Conservation (phyloP, 2,888 invertebrate species). For the Cataglyphis albicans region DNA sequence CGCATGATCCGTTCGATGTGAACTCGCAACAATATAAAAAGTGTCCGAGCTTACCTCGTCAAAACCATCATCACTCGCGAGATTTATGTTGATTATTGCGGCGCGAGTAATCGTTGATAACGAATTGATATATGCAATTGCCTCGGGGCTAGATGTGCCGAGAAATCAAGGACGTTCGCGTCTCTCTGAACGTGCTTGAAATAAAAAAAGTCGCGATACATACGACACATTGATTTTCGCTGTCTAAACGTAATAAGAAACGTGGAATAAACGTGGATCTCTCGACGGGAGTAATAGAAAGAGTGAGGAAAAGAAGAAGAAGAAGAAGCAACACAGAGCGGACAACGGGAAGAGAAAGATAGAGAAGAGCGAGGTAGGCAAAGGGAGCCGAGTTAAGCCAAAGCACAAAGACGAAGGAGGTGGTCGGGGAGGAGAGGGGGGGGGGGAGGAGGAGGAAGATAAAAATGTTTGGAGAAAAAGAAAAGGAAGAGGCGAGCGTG, state of each 20-base stretch:
- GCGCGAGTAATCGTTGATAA: constrained; percentile 42
- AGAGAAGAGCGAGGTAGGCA: constrained; percentile 63
- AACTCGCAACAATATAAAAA: constrained; percentile 24
- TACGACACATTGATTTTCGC: constrained; percentile 56
- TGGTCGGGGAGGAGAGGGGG: constrained; percentile 29
- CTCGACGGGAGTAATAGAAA: constrained; percentile 58
- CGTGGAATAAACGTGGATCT: constrained; percentile 75
- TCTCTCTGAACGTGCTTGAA: constrained; percentile 20
- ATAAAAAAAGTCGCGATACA: constrained; percentile 51
- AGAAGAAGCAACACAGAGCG: constrained; percentile 62
- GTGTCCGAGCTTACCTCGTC: constrained; percentile 11
- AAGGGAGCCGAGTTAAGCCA: constrained; percentile 73
- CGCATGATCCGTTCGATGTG: constrained; percentile 32
- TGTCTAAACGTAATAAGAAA: constrained; percentile 80
- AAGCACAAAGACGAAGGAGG: constrained; percentile 70
- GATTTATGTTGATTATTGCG: constrained; percentile 45
- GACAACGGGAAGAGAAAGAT: constrained; percentile 57
- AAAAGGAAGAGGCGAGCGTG: constrained; percentile 49
- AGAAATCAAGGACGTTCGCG: constrained; percentile 46
- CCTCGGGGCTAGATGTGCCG: constrained; percentile 26
- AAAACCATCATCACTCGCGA: constrained; percentile 43
- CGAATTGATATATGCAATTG: constrained; percentile 22
- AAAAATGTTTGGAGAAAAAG: constrained; percentile 72
- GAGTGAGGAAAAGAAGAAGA: constrained; percentile 60
- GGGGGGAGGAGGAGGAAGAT: constrained; percentile 61